Conservation (phyloP, 2,113 vertebrate species). For the Takifugu flavidus region DNA sequence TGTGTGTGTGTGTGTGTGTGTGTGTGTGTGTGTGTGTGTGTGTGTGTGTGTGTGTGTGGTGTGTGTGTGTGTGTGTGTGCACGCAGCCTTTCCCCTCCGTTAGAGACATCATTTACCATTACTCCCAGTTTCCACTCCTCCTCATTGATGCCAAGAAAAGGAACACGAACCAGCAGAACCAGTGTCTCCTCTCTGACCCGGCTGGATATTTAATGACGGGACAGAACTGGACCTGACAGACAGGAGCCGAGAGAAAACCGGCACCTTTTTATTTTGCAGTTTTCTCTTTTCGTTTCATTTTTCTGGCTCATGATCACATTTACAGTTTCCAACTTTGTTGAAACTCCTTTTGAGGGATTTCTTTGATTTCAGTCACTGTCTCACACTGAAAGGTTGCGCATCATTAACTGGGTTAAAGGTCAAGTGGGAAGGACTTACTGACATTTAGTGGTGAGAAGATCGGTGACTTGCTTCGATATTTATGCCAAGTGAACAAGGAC, state of each 20-base stretch:
- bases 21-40: slow-evolving; percentile 24
- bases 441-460: too few relatives aligned
- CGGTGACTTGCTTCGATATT: too few relatives aligned
- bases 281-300: neutral
- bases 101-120: slow-evolving; percentile 82
- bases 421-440: too few relatives aligned
- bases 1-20: slow-evolving; percentile 27
- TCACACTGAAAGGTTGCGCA: too few relatives aligned
- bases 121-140: slow-evolving; percentile 84
- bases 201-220: slow-evolving; percentile 62
- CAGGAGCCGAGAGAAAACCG: neutral
- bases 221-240: slow-evolving; percentile 36
- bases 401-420: too few relatives aligned
- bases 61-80: slow-evolving; percentile 21
- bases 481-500: too few relatives aligned
- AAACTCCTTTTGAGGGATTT: too few relatives aligned
- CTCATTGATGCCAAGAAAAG: slow-evolving; percentile 94
- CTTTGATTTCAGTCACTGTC: too few relatives aligned
- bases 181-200: slow-evolving; percentile 81
- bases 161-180: slow-evolving; percentile 79
- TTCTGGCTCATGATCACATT: too few relatives aligned
- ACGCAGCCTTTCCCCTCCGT: slow-evolving; percentile 81
- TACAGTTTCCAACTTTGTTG: too few relatives aligned
- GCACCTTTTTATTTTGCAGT: neutral
- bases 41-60: slow-evolving; percentile 16